phyloP scores from a whole-genome alignment of 2,888 invertebrate species.

The Acleris holmiana region DNA sequence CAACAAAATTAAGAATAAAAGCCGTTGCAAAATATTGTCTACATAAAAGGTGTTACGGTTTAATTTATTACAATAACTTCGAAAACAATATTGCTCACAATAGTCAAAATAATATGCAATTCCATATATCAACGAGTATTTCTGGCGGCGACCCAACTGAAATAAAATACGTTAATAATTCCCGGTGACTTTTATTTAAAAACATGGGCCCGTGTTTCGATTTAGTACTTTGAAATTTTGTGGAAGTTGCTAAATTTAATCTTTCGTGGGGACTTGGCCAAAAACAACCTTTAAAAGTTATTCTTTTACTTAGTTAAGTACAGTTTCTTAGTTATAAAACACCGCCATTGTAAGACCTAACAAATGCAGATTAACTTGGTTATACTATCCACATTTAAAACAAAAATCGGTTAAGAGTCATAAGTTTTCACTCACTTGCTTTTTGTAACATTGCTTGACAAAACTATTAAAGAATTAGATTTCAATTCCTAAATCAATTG shows the following conservation, averaged over 20 bases:
- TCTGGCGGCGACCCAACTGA: slow-evolving; percentile 15
- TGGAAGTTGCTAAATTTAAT: neutral
- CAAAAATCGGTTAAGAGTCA: too few species aligned
- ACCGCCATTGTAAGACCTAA: too few species aligned
- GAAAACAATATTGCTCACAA: slow-evolving; percentile 16
- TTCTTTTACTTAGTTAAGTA: too few species aligned
- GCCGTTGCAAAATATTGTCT: neutral
- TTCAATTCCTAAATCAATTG: too few species aligned
- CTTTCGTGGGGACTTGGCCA: neutral
- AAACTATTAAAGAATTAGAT: too few species aligned
- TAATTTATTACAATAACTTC: neutral
- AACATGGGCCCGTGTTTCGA: slow-evolving; percentile 15
- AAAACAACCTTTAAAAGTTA: too few species aligned
- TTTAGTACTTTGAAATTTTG: slow-evolving; percentile 10
- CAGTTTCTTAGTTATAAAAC: too few species aligned
- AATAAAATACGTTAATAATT: slow-evolving; percentile 27
- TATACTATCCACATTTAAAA: too few species aligned
- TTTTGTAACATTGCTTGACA: too few species aligned
- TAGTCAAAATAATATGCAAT: slow-evolving; percentile 24
- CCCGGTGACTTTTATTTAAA: slow-evolving; percentile 25
- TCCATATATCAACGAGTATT: slow-evolving; percentile 25
- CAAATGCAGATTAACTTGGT: too few species aligned
- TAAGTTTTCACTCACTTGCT: too few species aligned
- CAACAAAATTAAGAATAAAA: too few species aligned
- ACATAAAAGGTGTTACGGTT: neutral